Percentiles rank a stretch among this genome's conserved stretches.
These are phyloP conservation scores for Sialis lutaria DNA, from an alignment of 2,888 invertebrate genomes.

Conservation along the genomic window DNA sequence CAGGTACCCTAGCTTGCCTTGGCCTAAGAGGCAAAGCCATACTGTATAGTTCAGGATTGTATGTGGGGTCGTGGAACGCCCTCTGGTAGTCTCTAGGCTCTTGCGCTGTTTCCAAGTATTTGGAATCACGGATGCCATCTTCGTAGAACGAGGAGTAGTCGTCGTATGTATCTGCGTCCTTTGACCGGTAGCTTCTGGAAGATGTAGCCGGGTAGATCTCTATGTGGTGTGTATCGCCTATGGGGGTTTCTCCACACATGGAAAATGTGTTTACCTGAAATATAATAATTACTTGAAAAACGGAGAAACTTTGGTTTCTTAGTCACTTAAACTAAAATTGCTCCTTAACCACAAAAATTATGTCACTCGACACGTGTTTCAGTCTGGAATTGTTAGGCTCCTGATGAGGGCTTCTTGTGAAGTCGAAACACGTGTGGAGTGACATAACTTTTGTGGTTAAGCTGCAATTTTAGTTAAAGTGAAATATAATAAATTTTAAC, in stretches of 20 bases:
- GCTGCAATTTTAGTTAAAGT: too few relatives aligned
- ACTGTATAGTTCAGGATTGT: slow-evolving; percentile 31
- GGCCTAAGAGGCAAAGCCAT: slow-evolving; percentile 52
- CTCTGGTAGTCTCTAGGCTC: slow-evolving; percentile 47
- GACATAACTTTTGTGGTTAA: too few relatives aligned
- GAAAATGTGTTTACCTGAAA: slow-evolving; percentile 64
- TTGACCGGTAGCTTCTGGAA: slow-evolving; percentile 3
- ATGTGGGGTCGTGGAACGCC: slow-evolving; percentile 47
- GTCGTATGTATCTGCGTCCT: slow-evolving; percentile 22
- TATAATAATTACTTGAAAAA: too few relatives aligned
- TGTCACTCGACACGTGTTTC: too few relatives aligned
- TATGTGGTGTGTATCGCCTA: slow-evolving; percentile 58
- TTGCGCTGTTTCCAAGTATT: slow-evolving; percentile 17
- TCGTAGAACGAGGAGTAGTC: slow-evolving; percentile 24
- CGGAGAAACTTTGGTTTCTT: too few relatives aligned
- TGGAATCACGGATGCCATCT: slow-evolving; percentile 16
- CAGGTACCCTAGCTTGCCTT: slow-evolving; percentile 51
- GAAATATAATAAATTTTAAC: too few relatives aligned
- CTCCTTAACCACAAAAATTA: too few relatives aligned
- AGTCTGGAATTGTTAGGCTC: too few relatives aligned
- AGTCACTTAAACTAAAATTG: too few relatives aligned
- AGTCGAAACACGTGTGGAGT: too few relatives aligned
- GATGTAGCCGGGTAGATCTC: slow-evolving; percentile 66
- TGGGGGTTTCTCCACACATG: slow-evolving; percentile 58
- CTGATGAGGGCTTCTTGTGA: too few relatives aligned